Evolutionary conservation across 1,140 invertebrate genomes (phyloP).

Genomic region (Drosophila ambigua): DNA sequence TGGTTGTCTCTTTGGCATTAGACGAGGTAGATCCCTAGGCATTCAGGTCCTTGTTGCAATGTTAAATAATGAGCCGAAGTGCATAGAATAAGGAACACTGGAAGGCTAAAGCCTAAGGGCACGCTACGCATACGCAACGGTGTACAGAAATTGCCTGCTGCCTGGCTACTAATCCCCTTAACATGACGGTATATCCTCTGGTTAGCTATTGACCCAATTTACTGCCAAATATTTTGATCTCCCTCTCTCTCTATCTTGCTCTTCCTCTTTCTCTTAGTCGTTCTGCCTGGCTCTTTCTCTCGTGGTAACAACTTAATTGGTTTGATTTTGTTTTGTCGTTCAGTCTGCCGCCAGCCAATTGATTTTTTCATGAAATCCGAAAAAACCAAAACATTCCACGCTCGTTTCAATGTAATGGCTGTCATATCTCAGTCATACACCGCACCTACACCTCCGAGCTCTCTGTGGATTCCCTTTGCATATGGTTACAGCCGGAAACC

Average conservation of each 20-base stretch:
- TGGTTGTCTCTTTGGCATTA: slow-evolving; percentile 14
- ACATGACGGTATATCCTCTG: slow-evolving; percentile 11
- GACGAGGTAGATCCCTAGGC: slow-evolving; percentile 17
- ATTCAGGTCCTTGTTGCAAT: slow-evolving; percentile 7
- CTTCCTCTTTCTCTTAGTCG: background rate
- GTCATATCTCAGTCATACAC: slow-evolving; percentile 32
- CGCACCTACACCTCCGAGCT: slow-evolving; percentile 2
- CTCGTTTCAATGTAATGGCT: slow-evolving; percentile 24
- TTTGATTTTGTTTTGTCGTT: slow-evolving; percentile 26
- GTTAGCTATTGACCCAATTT: slow-evolving; percentile 12
- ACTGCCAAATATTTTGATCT: slow-evolving; percentile 16
- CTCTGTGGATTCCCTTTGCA: slow-evolving; percentile 1
- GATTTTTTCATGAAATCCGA: slow-evolving; percentile 53
- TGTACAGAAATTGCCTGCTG: background rate
- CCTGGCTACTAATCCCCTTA: background rate
- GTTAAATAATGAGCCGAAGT: slow-evolving; percentile 18
- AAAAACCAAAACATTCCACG: slow-evolving; percentile 38
- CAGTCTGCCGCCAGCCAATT: slow-evolving; percentile 41
- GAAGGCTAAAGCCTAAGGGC: too few relatives aligned
- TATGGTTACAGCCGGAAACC: slow-evolving; percentile 21
- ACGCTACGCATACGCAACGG: too few relatives aligned
- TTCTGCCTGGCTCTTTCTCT: background rate
- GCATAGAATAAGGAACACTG: too few relatives aligned
- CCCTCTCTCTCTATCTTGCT: slow-evolving; percentile 2
- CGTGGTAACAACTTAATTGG: slow-evolving; percentile 52